Percentiles rank a stretch among this genome's conserved stretches.
These are phyloP conservation scores for Amphiprion clarkii DNA, from an alignment of 2,797 vertebrate genomes.

Conservation along the genomic window DNA sequence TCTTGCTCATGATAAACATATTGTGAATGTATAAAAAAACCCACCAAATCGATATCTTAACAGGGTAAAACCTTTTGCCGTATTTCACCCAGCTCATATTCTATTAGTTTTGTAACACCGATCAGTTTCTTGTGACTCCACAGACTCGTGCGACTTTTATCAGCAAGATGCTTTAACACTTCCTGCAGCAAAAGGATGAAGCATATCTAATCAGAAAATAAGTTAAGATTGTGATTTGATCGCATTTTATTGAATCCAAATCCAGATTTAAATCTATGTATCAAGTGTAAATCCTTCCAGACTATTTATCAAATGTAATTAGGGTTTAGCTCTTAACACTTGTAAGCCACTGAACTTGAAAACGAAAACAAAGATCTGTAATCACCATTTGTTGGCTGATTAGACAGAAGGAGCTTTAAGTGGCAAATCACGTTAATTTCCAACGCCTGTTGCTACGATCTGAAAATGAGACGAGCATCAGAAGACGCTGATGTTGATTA, in stretches of 20 bases:
- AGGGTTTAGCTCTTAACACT: constrained; percentile 28
- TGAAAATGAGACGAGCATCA: constrained; percentile 1
- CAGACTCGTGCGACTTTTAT: constrained; percentile 4
- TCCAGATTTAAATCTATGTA: constrained; percentile 26
- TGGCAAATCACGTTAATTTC: background rate
- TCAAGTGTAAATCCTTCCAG: constrained; percentile 35
- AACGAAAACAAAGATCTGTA: constrained; percentile 35
- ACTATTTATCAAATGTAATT: constrained; percentile 27
- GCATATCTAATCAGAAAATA: constrained; percentile 25
- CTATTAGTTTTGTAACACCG: background rate
- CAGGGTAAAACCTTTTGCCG: background rate
- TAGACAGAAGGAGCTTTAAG: constrained; percentile 17
- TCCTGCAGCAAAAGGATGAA: constrained; percentile 14
- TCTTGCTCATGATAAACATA: too few species aligned
- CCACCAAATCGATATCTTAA: too few species aligned
- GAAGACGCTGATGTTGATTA: constrained; percentile 14
- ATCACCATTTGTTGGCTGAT: constrained; percentile 32
- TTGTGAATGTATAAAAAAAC: too few species aligned
- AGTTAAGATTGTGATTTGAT: background rate
- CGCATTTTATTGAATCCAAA: constrained; percentile 24
- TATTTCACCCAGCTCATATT: background rate
- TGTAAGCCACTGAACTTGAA: constrained; percentile 25
- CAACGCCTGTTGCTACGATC: background rate
- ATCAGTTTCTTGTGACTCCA: background rate
- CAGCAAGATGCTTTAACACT: constrained; percentile 10